Conservation (phyloP, 2,888 invertebrate species). For the Pterobdella sp. region DNA sequence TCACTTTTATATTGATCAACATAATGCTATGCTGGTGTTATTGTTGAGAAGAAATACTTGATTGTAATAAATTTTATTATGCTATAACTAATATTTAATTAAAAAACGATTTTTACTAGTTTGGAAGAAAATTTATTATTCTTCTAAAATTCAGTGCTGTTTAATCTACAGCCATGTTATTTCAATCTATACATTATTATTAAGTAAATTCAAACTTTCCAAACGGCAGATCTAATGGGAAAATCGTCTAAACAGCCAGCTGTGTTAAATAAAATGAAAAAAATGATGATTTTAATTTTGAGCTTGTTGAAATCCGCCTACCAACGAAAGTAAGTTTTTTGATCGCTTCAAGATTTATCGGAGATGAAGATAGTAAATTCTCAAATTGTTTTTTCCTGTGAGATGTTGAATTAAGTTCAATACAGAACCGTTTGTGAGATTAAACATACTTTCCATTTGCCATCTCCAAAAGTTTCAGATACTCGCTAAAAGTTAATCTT, state of each 20-base stretch:
- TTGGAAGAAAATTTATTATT: too few species aligned
- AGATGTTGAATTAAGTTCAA: too few species aligned
- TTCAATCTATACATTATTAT: neutral
- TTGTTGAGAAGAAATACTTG: too few species aligned
- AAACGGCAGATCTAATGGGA: conserved; percentile 71
- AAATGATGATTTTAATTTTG: conserved; percentile 3
- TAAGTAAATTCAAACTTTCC: conserved; percentile 58
- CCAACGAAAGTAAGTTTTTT: conserved; percentile 72
- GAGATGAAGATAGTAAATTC: conserved; percentile 63
- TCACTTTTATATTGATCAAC: neutral
- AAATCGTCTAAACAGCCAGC: conserved; percentile 73
- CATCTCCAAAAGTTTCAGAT: too few species aligned
- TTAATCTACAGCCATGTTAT: too few species aligned
- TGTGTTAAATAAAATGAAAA: conserved; percentile 22
- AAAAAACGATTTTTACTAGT: too few species aligned
- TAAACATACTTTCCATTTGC: too few species aligned
- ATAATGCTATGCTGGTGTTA: neutral
- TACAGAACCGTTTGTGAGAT: too few species aligned
- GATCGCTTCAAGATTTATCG: conserved; percentile 64
- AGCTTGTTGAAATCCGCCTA: conserved; percentile 50
- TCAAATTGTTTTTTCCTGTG: conserved; percentile 66
- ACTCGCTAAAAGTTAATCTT: too few species aligned
- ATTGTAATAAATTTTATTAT: too few species aligned
- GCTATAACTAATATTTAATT: too few species aligned
- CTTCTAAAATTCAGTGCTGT: too few species aligned